Percentiles rank a stretch among this genome's conserved stretches.
These are phyloP conservation scores for Bombyx mori DNA, from an alignment of 1,140 invertebrate species.

Conservation along the genomic window ASM3026992v2 NC_085123.1:6519001-6519500, in stretches of 20 bases:
- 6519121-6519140: constrained; percentile 1
- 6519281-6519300: constrained; percentile 4
- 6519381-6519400: constrained; percentile 4
- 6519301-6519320: constrained; percentile 3
- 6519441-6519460: not conserved
- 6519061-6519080: constrained; percentile 7
- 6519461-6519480: not conserved
- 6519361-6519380: constrained; percentile 1
- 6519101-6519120: constrained; percentile 2
- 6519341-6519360: too few species aligned
- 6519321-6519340: not conserved
- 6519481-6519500: not conserved
- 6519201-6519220: constrained; percentile 2
- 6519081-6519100: constrained; percentile 2
- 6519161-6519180: constrained; percentile 3
- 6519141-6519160: constrained; percentile 8
- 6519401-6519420: constrained; percentile 5
- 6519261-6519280: constrained; percentile 2
- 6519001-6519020: constrained; percentile 1
- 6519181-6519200: constrained; percentile 6
- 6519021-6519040: constrained; percentile 2
- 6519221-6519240: not conserved
- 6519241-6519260: not conserved
- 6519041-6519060: constrained; percentile 1
- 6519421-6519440: constrained; percentile 4